A percentile compares a stretch with the other conserved stretches of the same genome.
Evolutionary conservation across 2,888 invertebrate genomes (phyloP).

Genomic region (Metalampra italica): DNA sequence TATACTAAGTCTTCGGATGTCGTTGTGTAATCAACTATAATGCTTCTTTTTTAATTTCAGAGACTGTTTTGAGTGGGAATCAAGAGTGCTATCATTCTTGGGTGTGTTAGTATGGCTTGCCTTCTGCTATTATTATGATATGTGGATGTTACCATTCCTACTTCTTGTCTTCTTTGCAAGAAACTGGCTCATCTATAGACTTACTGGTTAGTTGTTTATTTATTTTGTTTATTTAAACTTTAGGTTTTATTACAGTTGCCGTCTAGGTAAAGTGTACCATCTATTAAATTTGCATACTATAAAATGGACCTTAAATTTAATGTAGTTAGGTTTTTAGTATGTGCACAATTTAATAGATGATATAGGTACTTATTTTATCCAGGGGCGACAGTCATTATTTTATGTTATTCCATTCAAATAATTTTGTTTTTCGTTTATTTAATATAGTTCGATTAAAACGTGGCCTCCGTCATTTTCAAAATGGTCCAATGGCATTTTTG

Average conservation of each 20-base stretch:
- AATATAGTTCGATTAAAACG: slow-evolving; percentile 51
- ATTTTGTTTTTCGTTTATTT: slow-evolving; percentile 23
- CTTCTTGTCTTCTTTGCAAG: slow-evolving; percentile 88
- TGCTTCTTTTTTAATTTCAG: slow-evolving; percentile 60
- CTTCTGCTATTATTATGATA: slow-evolving; percentile 95
- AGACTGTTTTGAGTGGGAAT: slow-evolving; percentile 99
- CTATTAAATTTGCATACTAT: too few relatives aligned
- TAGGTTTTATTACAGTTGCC: background rate
- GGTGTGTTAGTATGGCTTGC: slow-evolving; percentile 92
- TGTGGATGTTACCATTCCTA: slow-evolving; percentile 94
- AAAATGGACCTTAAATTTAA: too few relatives aligned
- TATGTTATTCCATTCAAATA: background rate
- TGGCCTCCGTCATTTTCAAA: slow-evolving; percentile 35
- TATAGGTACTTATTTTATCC: too few relatives aligned
- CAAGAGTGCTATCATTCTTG: slow-evolving; percentile 87
- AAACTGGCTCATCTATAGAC: slow-evolving; percentile 70
- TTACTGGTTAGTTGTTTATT: slow-evolving; percentile 52
- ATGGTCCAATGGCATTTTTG: slow-evolving; percentile 42
- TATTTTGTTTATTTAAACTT: slow-evolving; percentile 6
- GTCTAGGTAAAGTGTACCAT: too few relatives aligned
- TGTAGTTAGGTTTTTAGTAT: too few relatives aligned
- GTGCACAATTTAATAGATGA: too few relatives aligned
- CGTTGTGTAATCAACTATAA: too few relatives aligned
- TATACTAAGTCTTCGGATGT: too few relatives aligned
- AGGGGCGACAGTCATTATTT: too few relatives aligned